Evolutionary conservation across 2,888 invertebrate genomes (phyloP), one percentile per base, ranked within the genome.

Genomic region (Neria commutata): DNA sequence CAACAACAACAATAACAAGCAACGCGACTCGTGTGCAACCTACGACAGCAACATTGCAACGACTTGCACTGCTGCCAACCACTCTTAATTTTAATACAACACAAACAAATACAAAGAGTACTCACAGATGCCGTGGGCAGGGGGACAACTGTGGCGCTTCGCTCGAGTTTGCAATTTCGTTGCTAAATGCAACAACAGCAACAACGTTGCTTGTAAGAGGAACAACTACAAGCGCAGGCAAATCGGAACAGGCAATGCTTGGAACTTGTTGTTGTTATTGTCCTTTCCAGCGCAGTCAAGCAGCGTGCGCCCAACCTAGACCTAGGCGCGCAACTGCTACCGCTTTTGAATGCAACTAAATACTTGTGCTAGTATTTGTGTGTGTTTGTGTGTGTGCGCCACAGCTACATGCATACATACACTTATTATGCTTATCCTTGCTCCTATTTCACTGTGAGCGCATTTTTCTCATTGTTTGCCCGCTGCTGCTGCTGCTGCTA

Each of bases 181-280:
- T 4, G 37, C 29, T 11, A 37, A 37, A 6, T 14, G n/a, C 37
- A 37, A 11, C 37, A 37, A 37, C 37, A n/a, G 4, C 37, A n/a
- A 37, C 37, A 14, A 37, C 6, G 4, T 37, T n/a, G 37, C 37
- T 14, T n/a, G 8, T 37, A 37, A 37, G n/a, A 14, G 14, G 37
- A 10, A n/a, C 29, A 5, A n/a, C 37, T 37, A 37, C 37, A 37
- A 37, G 14, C 37, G 37, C 29, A 5, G 11, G 5, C 5, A 29
- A 37, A n/a, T 3, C 37, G 8, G 37, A n/a, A 4, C 37, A 4
- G n/a, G 37, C 37, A 37, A 4, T 14, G 4, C 34, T 33, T 46
- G 52, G 29, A 59, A 23, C 59, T 63, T 57, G 55, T 57, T 61
- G 52, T 58, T 53, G 73, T 73, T 73, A 71, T 74, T 71, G n/a